A percentile compares a stretch with the other conserved stretches of the same genome.
These are phyloP conservation scores for Helleia helle DNA, from an alignment of 2,888 invertebrate species.

Conservation along the genomic window DNA sequence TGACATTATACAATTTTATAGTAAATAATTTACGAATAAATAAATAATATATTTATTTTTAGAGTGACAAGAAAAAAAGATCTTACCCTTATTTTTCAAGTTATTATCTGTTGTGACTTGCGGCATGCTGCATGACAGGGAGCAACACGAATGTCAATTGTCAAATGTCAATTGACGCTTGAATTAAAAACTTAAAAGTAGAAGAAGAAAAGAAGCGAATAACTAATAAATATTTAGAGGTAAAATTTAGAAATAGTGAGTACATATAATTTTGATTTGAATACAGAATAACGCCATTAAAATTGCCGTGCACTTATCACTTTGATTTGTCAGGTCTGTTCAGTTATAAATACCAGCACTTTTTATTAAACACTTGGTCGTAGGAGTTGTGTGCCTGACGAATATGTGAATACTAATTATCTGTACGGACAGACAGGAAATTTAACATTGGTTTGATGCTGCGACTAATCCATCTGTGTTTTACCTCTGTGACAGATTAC, in stretches of 20 bases:
- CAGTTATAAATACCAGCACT: background rate
- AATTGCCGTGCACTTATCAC: background rate
- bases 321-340: background rate
- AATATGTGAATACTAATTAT: slow-evolving; percentile 1
- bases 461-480: background rate
- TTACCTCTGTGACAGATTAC: background rate
- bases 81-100: too few relatives aligned
- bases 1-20: too few relatives aligned
- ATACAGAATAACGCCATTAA: background rate
- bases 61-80: too few relatives aligned
- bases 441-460: background rate
- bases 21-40: too few relatives aligned
- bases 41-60: too few relatives aligned
- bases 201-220: background rate
- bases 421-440: background rate
- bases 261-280: too few relatives aligned
- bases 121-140: background rate
- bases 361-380: background rate
- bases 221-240: background rate
- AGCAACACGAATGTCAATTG: background rate
- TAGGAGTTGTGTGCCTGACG: background rate
- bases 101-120: background rate
- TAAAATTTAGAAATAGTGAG: background rate
- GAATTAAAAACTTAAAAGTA: background rate
- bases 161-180: background rate